These are phyloP conservation scores for Anthopleura sola DNA, from an alignment of 64 coral and sea anemone species.

Conservation along the genomic window DNA sequence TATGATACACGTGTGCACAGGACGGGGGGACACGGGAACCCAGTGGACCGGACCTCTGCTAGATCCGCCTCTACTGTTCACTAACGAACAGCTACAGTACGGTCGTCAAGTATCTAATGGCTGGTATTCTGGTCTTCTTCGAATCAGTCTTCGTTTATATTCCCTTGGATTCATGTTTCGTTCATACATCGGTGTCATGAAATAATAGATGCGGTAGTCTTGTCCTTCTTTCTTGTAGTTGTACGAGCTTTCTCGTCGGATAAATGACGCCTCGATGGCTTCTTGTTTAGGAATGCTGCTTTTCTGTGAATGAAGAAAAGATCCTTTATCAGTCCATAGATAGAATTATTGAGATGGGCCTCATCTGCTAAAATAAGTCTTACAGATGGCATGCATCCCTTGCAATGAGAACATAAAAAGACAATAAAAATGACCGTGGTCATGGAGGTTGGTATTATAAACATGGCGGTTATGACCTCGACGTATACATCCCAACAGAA, in stretches of 20 bases:
- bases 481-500: too few species aligned
- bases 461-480: too few species aligned
- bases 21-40: too few species aligned
- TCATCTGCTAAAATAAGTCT: too few species aligned
- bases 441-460: too few species aligned
- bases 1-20: too few species aligned
- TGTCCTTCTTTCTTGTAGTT: conserved; percentile 50
- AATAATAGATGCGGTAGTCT: conserved; percentile 73
- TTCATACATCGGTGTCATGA: conserved; percentile 87
- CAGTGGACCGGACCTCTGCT: too few species aligned
- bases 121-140: conserved; percentile 41
- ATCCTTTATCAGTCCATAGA: not conserved
- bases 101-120: not conserved
- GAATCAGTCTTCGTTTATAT: conserved; percentile 42
- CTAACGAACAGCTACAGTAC: too few species aligned
- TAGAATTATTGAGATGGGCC: not conserved
- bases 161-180: conserved; percentile 57
- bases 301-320: not conserved
- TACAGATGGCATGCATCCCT: too few species aligned
- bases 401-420: not conserved
- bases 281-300: conserved; percentile 48
- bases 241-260: conserved; percentile 69
- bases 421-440: too few species aligned
- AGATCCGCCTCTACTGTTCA: too few species aligned
- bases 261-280: conserved; percentile 64